These are phyloP conservation scores for Brachystomella parvula DNA, from an alignment of 1,140 invertebrate genomes.

Conservation along the genomic window DNA sequence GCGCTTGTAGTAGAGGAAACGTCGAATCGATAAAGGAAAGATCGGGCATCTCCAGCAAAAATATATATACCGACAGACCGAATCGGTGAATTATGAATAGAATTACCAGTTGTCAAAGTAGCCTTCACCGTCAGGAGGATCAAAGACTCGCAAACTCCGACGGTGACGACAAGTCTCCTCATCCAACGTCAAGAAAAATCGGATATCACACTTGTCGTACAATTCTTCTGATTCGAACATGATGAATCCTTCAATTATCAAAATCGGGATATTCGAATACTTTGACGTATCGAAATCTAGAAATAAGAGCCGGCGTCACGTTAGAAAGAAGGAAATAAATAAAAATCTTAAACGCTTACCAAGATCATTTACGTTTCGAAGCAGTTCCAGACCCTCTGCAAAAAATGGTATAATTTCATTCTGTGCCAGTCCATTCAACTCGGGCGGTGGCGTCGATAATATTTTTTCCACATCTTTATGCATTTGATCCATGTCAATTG, in stretches of 20 bases:
- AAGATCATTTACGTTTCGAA: slow-evolving; percentile 19
- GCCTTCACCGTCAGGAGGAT: slow-evolving; percentile 29
- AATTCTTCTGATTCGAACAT: slow-evolving; percentile 24
- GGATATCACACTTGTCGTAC: slow-evolving; percentile 26
- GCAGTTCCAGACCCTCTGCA: slow-evolving; percentile 15
- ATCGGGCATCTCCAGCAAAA: too few relatives aligned
- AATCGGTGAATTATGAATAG: too few relatives aligned
- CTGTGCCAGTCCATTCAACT: background rate
- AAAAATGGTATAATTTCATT: slow-evolving; percentile 24
- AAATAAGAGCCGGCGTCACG: background rate
- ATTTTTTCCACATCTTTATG: slow-evolving; percentile 25
- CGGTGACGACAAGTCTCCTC: slow-evolving; percentile 27
- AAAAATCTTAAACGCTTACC: slow-evolving; percentile 14
- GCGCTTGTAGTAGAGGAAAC: too few relatives aligned
- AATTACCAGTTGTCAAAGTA: slow-evolving; percentile 28
- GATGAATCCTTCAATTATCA: slow-evolving; percentile 32
- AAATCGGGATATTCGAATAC: slow-evolving; percentile 27
- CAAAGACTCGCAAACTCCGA: slow-evolving; percentile 19
- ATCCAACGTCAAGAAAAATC: slow-evolving; percentile 29
- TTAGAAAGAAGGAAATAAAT: background rate
- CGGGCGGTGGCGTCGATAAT: background rate
- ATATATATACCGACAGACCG: too few relatives aligned
- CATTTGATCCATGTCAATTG: slow-evolving; percentile 30
- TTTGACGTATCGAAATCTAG: slow-evolving; percentile 32
- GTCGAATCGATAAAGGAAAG: too few relatives aligned